Evolutionary conservation across 1,140 invertebrate genomes (phyloP).

Genomic region (Sycophaga agraensis): DNA sequence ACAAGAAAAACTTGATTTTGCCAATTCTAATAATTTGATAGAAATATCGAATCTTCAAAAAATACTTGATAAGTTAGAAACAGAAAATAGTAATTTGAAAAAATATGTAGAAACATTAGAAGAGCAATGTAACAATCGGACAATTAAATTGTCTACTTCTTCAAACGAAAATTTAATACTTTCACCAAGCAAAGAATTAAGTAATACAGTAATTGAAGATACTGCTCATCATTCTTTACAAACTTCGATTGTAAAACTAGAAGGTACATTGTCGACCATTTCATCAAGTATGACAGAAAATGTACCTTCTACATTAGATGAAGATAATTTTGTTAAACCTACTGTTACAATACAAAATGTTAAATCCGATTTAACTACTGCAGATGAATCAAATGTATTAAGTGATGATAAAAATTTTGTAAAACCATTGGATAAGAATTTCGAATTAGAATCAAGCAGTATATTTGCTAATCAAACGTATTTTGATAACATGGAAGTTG

Average conservation of each 20-base stretch:
- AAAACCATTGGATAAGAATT: conserved; percentile 2
- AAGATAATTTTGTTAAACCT: neutral
- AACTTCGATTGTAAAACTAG: neutral
- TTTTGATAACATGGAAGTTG: conserved; percentile 37
- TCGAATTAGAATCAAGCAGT: conserved; percentile 37
- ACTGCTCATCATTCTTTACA: no score
- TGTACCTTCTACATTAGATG: neutral
- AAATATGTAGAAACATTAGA: neutral
- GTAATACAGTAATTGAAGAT: no score
- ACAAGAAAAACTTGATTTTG: conserved; percentile 6
- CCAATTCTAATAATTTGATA: neutral
- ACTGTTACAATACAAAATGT: neutral
- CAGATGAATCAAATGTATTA: neutral
- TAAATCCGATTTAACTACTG: neutral
- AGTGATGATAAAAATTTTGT: neutral
- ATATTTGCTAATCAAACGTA: conserved; percentile 42
- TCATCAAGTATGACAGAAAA: neutral
- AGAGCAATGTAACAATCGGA: neutral
- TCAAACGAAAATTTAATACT: no score
- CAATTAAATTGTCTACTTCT: conserved; percentile 1
- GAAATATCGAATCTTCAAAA: neutral
- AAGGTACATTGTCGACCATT: neutral
- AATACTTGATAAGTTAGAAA: neutral
- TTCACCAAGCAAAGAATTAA: no score
- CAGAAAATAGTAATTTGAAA: conserved; percentile 2